Percentiles rank a stretch among this genome's conserved stretches.
Evolutionary conservation across 2,888 invertebrate species (phyloP).

Genomic region (Xylophagus ater): DNA sequence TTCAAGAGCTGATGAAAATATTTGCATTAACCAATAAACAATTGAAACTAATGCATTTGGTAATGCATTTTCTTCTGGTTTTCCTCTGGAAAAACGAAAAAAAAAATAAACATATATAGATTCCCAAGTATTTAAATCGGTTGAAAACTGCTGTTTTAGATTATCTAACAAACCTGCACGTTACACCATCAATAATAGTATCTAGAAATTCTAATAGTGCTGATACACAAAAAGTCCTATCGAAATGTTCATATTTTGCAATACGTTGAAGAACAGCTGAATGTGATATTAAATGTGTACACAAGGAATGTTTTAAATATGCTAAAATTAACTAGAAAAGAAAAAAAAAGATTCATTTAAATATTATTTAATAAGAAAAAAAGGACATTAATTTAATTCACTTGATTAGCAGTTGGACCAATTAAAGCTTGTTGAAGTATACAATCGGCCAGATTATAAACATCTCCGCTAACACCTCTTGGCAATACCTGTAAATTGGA

Average conservation of each 20-base stretch:
- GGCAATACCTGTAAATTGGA: constrained; percentile 53
- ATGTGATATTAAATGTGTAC: constrained; percentile 82
- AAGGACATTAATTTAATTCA: constrained; percentile 18
- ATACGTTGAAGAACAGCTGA: constrained; percentile 81
- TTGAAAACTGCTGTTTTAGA: not conserved
- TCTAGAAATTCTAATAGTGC: constrained; percentile 78
- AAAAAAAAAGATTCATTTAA: not conserved
- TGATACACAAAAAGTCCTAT: constrained; percentile 78
- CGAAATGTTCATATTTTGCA: constrained; percentile 76
- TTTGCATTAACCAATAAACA: constrained; percentile 70
- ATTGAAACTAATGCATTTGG: constrained; percentile 73
- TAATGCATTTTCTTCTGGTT: constrained; percentile 78
- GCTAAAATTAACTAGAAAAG: constrained; percentile 63
- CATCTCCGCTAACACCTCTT: constrained; percentile 83
- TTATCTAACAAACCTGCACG: constrained; percentile 32
- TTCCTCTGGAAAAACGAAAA: constrained; percentile 46
- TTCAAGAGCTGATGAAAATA: constrained; percentile 42
- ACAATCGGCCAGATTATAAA: constrained; percentile 86
- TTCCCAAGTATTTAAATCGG: constrained; percentile 6
- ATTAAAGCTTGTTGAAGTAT: constrained; percentile 88
- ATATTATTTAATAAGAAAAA: not conserved
- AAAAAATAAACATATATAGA: constrained; percentile 45
- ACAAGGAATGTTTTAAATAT: constrained; percentile 83
- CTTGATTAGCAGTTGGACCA: constrained; percentile 77
- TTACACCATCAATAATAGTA: constrained; percentile 50